A percentile compares a stretch with the other conserved stretches of the same genome.
These are phyloP conservation scores for Malaclemys terrapin DNA, from an alignment of 2,113 vertebrate genomes.

Conservation along the genomic window DNA sequence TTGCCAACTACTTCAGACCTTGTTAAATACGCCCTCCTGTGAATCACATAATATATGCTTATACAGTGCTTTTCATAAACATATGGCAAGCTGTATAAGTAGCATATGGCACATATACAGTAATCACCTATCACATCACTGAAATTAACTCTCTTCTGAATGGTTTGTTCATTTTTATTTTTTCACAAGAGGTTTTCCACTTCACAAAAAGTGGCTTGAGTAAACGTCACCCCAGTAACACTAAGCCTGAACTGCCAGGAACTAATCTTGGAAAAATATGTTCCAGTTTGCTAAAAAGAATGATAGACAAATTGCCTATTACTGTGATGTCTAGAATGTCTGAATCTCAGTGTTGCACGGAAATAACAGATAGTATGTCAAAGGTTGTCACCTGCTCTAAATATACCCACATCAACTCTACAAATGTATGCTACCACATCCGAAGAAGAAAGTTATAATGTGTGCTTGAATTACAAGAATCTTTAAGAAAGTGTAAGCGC, in stretches of 20 bases:
- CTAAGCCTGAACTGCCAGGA: background rate
- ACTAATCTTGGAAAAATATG: background rate
- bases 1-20: background rate
- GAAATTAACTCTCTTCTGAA: background rate
- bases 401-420: background rate
- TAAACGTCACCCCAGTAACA: background rate
- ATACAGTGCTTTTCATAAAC: background rate
- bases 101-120: background rate
- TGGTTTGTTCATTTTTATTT: background rate
- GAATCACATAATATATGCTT: background rate
- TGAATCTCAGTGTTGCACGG: background rate
- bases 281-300: background rate
- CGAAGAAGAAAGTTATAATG: background rate
- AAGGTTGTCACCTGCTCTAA: background rate
- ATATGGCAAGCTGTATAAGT: background rate
- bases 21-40: background rate
- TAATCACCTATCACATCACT: background rate
- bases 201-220: background rate
- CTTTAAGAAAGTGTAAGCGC: fast-evolving
- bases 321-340: too few relatives aligned
- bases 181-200: background rate
- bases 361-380: too few relatives aligned
- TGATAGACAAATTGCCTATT: too few relatives aligned
- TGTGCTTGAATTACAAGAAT: fast-evolving
- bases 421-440: background rate